Evolutionary conservation across 2,797 vertebrate genomes (phyloP).

Genomic region (Chiloscyllium punctatum): DNA sequence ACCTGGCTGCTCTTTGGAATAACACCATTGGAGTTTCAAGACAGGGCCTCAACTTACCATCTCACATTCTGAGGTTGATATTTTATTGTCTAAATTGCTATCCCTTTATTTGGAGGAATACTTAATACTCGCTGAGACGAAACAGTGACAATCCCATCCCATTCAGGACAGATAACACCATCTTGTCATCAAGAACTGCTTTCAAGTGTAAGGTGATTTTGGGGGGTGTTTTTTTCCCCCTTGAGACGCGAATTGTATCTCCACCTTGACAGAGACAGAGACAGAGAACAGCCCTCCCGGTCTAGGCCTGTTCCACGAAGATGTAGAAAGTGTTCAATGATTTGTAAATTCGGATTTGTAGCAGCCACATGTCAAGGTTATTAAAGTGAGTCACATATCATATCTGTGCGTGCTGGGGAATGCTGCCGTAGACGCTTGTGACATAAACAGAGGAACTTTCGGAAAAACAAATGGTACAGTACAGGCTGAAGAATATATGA

Average conservation of each 20-base stretch:
- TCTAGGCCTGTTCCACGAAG: background rate
- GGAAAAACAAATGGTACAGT: conserved; percentile 3
- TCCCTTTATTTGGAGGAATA: background rate
- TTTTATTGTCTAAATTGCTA: background rate
- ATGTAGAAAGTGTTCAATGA: background rate
- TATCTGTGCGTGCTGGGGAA: background rate
- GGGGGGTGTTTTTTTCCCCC: no score
- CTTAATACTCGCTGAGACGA: background rate
- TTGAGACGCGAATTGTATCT: background rate
- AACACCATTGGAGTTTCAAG: background rate
- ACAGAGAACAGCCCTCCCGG: background rate
- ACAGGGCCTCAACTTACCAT: background rate
- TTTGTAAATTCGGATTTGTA: background rate
- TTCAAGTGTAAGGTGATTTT: background rate
- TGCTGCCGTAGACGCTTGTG: background rate
- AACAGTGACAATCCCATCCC: background rate
- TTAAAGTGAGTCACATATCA: conserved; percentile 17
- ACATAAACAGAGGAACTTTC: background rate
- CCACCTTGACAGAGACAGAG: background rate
- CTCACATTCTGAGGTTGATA: background rate
- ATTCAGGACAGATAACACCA: background rate
- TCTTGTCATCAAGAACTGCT: background rate
- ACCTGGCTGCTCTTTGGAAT: background rate
- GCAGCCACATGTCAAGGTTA: background rate
- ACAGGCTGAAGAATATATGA: conserved; percentile 5